These are phyloP conservation scores for Spodoptera picta DNA, from an alignment of 2,888 invertebrate genomes.

Conservation along the genomic window DNA sequence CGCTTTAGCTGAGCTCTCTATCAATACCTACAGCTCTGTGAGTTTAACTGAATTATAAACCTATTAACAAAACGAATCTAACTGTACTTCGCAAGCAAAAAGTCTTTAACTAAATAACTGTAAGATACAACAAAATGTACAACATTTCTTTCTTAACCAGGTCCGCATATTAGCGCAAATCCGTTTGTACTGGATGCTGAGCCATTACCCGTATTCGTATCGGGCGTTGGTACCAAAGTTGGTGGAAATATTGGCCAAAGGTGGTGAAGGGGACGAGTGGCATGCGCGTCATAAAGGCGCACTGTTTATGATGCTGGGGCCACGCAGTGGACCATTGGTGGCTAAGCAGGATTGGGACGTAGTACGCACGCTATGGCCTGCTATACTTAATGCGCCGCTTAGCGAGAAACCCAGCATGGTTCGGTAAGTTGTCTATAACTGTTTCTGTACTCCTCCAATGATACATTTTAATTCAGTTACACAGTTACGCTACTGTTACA, in stretches of 20 bases:
- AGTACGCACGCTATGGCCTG: conserved; percentile 92
- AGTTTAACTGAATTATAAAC: conserved; percentile 49
- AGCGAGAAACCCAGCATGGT: conserved; percentile 96
- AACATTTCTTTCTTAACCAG: conserved; percentile 56
- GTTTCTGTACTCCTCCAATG: no score
- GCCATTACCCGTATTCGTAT: conserved; percentile 92
- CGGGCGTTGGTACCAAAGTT: conserved; percentile 90
- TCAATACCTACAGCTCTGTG: conserved; percentile 80
- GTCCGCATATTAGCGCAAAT: conserved; percentile 91
- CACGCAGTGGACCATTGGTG: conserved; percentile 90
- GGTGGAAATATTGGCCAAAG: conserved; percentile 87
- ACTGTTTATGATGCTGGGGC: conserved; percentile 92
- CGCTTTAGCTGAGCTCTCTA: conserved; percentile 75
- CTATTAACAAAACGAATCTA: no score
- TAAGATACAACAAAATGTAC: no score
- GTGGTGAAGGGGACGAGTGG: conserved; percentile 84
- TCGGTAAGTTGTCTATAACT: conserved; percentile 64
- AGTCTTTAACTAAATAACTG: no score
- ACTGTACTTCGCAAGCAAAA: no score
- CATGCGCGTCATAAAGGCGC: conserved; percentile 90
- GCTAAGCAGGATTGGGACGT: conserved; percentile 93
- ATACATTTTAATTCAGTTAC: no score
- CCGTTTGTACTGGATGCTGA: conserved; percentile 90
- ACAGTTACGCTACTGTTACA: no score
- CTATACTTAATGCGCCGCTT: conserved; percentile 92